phyloP scores from a whole-genome alignment of 2,113 vertebrate species.

The Dasyprocta punctata region DNA sequence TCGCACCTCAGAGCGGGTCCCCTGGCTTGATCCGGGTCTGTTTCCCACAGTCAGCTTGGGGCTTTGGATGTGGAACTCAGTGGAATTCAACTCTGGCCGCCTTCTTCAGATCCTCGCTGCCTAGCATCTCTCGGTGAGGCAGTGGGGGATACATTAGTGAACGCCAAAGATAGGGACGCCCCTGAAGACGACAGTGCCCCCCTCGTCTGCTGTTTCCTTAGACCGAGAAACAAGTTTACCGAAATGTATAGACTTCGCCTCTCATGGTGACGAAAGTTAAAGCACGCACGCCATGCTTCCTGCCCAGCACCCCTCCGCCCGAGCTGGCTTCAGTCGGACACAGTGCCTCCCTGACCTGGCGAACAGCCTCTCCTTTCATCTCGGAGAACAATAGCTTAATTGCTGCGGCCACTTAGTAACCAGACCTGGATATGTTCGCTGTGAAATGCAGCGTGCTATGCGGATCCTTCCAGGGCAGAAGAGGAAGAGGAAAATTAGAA shows the following conservation, averaged over 20 bases:
- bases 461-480: not conserved
- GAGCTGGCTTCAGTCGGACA: not conserved
- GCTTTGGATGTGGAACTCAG: not conserved
- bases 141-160: not conserved
- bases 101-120: not conserved
- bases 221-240: accelerated
- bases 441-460: constrained; percentile 42
- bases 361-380: not conserved
- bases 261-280: accelerated
- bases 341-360: too few relatives aligned
- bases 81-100: not conserved
- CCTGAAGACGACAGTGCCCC: not conserved
- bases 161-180: not conserved
- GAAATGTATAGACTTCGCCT: not conserved
- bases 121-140: not conserved
- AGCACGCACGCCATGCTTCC: not conserved
- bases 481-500: not conserved
- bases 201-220: not conserved
- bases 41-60: not conserved
- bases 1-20: not conserved
- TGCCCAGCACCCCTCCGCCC: not conserved
- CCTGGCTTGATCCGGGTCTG: not conserved
- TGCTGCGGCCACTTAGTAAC: not conserved
- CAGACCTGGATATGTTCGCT: not conserved
- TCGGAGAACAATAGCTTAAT: constrained; percentile 30